Conservation (phyloP, 2,888 invertebrate genomes). For the Megastigmus dorsalis region DNA sequence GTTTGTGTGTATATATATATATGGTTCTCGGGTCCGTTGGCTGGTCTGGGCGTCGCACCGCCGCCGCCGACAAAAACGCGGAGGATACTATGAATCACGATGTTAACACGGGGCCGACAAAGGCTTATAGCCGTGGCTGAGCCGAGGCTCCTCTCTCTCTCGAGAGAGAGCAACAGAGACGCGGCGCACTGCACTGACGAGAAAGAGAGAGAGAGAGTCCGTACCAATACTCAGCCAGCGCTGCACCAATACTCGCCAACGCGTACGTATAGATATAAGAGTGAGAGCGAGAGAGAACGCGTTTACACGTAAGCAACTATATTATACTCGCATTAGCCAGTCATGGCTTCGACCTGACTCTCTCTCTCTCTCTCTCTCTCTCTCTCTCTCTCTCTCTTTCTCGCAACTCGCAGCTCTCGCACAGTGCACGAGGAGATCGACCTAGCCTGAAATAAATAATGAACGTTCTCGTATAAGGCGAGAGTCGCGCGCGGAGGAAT, state of each 20-base stretch:
- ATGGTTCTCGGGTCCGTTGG: background rate
- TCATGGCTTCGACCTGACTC: slow-evolving; percentile 52
- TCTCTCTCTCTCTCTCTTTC: slow-evolving; percentile 14
- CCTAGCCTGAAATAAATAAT: slow-evolving; percentile 61
- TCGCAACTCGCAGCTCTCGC: too few species aligned
- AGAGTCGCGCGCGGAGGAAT: slow-evolving; percentile 40
- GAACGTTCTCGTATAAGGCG: slow-evolving; percentile 51
- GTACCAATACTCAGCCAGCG: background rate
- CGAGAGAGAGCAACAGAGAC: background rate
- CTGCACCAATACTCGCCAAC: background rate
- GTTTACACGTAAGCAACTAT: slow-evolving; percentile 51
- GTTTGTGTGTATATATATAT: too few species aligned
- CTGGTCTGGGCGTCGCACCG: background rate
- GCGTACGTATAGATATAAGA: too few species aligned
- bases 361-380: background rate
- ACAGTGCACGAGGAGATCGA: slow-evolving; percentile 40
- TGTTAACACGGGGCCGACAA: slow-evolving; percentile 60
- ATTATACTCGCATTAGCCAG: slow-evolving; percentile 59
- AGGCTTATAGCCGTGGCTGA: slow-evolving; percentile 49
- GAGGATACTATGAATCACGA: slow-evolving; percentile 58
- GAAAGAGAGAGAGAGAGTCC: background rate
- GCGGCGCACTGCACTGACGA: background rate
- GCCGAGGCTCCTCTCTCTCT: background rate
- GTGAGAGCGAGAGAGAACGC: too few species aligned
- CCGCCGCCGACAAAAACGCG: slow-evolving; percentile 43